Conservation (phyloP, 2,888 invertebrate species). For the Brenthis ino region DNA sequence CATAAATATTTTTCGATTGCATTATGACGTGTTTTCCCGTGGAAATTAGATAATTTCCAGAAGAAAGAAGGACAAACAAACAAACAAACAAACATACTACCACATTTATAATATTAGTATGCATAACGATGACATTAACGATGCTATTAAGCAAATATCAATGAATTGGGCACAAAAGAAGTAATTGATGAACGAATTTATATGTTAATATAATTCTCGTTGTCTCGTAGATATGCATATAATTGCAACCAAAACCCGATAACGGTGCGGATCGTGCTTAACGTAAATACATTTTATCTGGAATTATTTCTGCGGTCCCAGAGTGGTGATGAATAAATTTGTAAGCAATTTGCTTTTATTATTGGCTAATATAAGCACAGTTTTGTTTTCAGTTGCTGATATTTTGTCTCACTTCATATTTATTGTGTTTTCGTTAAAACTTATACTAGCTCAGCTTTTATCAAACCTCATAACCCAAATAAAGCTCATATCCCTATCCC, state of each 20-base stretch:
- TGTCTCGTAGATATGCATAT: constrained; percentile 47
- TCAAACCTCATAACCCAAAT: no score
- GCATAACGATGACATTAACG: no score
- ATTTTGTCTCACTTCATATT: not conserved
- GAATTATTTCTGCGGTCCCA: constrained; percentile 8
- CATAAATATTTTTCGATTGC: no score
- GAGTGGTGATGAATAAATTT: constrained; percentile 8
- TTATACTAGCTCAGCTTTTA: not conserved
- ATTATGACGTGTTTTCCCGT: no score
- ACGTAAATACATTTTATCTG: constrained; percentile 18
- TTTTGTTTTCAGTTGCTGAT: not conserved
- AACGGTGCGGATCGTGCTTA: constrained; percentile 17
- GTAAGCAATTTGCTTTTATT: constrained; percentile 7
- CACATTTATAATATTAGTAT: no score
- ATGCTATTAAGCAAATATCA: constrained; percentile 20
- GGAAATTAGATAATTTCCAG: no score
- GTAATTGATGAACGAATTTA: constrained; percentile 70
- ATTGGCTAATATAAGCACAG: not conserved
- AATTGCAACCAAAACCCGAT: constrained; percentile 51
- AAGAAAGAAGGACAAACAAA: no score
- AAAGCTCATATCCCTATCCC: no score
- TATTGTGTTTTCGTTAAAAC: not conserved
- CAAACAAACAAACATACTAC: no score
- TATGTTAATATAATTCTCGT: constrained; percentile 65
- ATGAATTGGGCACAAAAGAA: constrained; percentile 20